These are phyloP conservation scores for Pogonocherus hispidulus DNA, from an alignment of 2,888 invertebrate genomes.

Conservation along the genomic window DNA sequence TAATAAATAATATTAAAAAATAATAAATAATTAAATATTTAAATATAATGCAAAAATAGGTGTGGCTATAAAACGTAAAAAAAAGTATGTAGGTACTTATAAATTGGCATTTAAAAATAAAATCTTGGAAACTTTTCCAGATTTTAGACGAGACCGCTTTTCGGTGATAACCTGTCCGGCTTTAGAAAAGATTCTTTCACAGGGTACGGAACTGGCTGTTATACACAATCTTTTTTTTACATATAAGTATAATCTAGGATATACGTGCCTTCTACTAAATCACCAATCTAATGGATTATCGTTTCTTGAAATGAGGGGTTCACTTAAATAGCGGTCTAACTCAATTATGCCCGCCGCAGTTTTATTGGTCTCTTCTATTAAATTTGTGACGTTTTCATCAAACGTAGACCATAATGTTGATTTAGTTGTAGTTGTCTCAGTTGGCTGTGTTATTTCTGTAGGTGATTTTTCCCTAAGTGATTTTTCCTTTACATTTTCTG, in stretches of 20 bases:
- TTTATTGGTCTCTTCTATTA: constrained; percentile 4
- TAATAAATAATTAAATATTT: not conserved
- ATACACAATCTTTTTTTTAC: constrained; percentile 16
- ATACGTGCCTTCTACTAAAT: constrained; percentile 11
- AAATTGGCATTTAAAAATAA: constrained; percentile 18
- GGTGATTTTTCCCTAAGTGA: not conserved
- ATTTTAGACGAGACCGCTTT: constrained; percentile 13
- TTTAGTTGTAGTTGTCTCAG: constrained; percentile 2
- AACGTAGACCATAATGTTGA: constrained; percentile 7
- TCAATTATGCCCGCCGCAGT: constrained; percentile 21
- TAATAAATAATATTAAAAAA: not conserved
- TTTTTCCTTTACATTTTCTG: not conserved
- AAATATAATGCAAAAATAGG: not conserved
- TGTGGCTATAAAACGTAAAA: not conserved
- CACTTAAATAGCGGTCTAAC: constrained; percentile 13
- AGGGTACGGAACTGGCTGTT: constrained; percentile 9
- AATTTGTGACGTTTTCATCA: not conserved
- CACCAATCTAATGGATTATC: constrained; percentile 13
- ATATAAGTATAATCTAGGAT: constrained; percentile 11
- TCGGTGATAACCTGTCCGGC: constrained; percentile 9
- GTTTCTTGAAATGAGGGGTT: constrained; percentile 13
- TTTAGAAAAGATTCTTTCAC: constrained; percentile 11
- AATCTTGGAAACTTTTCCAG: constrained; percentile 4
- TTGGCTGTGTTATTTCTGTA: not conserved
- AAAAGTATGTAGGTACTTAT: not conserved